phyloP scores from a whole-genome alignment of 2,797 vertebrate species.

The Notamacropus eugenii region DNA sequence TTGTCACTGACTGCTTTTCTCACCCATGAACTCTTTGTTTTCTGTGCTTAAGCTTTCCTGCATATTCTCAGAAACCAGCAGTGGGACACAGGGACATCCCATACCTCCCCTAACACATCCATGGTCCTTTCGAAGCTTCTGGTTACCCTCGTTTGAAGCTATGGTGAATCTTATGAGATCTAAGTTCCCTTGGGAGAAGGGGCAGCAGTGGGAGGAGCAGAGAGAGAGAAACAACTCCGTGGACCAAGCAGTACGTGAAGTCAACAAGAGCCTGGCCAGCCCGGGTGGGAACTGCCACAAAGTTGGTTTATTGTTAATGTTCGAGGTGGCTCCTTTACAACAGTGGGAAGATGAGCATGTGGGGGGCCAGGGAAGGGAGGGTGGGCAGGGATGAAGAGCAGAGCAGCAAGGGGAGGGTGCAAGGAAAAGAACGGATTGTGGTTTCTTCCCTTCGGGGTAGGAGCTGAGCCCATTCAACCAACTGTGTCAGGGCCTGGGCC shows the following conservation, averaged over 20 bases:
- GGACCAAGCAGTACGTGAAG: constrained; percentile 36
- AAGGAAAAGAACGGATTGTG: constrained; percentile 60
- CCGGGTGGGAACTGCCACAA: constrained; percentile 75
- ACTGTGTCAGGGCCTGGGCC: constrained; percentile 37
- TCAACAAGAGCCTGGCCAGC: constrained; percentile 58
- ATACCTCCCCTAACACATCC: neutral
- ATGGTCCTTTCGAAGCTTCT: constrained; percentile 19
- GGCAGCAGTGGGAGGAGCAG: constrained; percentile 32
- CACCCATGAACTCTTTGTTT: neutral
- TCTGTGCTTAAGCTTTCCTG: neutral
- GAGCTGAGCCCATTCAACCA: constrained; percentile 44
- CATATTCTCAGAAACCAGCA: constrained; percentile 28
- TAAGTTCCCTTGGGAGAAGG: constrained; percentile 28
- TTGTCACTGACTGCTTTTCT: constrained; percentile 13
- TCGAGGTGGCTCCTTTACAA: constrained; percentile 84
- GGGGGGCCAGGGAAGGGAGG: constrained; percentile 38
- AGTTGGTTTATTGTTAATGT: constrained; percentile 88
- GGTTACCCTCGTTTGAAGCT: constrained; percentile 29
- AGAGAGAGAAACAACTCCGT: constrained; percentile 44
- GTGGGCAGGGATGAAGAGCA: constrained; percentile 67
- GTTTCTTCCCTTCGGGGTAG: constrained; percentile 63
- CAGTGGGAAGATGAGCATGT: constrained; percentile 82
- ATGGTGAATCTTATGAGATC: constrained; percentile 11
- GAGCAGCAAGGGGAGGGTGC: constrained; percentile 55
- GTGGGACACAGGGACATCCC: neutral